Base-by-base conservation (phyloP, 2,113 vertebrate genomes). In the Damaliscus lunatus region DNA sequence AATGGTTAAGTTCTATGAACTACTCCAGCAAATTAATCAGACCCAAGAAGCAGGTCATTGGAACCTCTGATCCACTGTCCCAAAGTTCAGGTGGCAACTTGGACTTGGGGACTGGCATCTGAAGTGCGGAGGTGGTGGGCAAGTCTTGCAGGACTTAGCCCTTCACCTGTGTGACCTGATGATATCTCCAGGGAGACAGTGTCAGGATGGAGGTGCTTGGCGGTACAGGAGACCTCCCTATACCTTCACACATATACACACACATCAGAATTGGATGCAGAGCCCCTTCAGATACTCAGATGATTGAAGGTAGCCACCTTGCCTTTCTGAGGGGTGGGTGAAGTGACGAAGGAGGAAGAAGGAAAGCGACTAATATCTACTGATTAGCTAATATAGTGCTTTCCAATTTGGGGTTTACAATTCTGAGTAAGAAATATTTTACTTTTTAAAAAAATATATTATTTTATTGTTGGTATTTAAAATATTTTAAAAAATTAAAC, bases 171-270 rank as follows among this genome's bases (percentile, higher is more conserved):
- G 27, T 59, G 6, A 62, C 17, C 21, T 31, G 27, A 40, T 21
- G 53, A 4, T 27, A 2, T 40, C 27, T 59, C 29, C 25, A 16
- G 25, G 53, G 10, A 29, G 7, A 13, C 6, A 31, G 14, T 15
- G 64, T 62, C n/a, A 29, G n/a, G 50, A 33, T 2, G 19, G 81
- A 78, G 88, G 1, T 23, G 15, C n/a, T 14, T 21, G 46, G 43
- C 0, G 1, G 14, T 29, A 5, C 17, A 15, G 57, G 19, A 15
- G 4, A 3, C 0, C 52, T 43, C 21, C 3, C 13, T 5, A 11
- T 21, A n/a, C 48, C 15, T 23, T 5, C 31, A 27, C 23, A 17
- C 74, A 36, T 4, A 71, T n/a, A 21, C 5, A 52, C 31, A 52
- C 1, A 25, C 52, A 29, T n/a, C 7, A 27, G 29, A 77, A 62